These are phyloP conservation scores for Porites cylindrica DNA, from an alignment of 92 coral and sea anemone genomes.

Conservation along the genomic window DNA sequence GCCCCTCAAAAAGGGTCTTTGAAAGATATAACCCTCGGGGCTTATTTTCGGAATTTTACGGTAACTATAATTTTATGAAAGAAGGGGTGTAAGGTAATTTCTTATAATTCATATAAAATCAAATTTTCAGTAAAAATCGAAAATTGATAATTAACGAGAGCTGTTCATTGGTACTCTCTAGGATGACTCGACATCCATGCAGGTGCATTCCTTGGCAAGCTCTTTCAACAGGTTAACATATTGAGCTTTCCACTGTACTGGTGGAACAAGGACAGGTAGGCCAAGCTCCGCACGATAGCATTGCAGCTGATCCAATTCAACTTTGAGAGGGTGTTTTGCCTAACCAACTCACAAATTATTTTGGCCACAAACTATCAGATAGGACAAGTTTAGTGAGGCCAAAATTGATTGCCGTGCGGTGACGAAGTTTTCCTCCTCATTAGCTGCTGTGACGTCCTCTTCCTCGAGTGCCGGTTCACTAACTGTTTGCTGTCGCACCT, in stretches of 20 bases:
- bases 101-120: no score
- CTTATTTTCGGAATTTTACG: no score
- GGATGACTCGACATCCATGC: not conserved
- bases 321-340: not conserved
- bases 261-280: conserved; percentile 39
- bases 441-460: conserved; percentile 33
- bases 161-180: no score
- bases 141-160: no score
- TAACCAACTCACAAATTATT: conserved; percentile 39
- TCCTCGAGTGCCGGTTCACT: conserved; percentile 1
- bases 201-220: conserved; percentile 6
- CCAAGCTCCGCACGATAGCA: no score
- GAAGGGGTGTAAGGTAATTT: no score
- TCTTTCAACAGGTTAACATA: conserved; percentile 29
- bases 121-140: no score
- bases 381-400: conserved; percentile 7
- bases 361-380: conserved; percentile 42
- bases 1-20: no score
- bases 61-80: no score
- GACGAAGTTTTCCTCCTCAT: conserved; percentile 44
- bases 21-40: no score
- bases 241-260: conserved; percentile 35
- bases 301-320: no score
- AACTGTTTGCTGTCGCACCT: conserved; percentile 43
- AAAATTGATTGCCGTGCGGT: conserved; percentile 30